Evolutionary conservation across 2,113 vertebrate species (phyloP).

Genomic region (Sitta europaea): DNA sequence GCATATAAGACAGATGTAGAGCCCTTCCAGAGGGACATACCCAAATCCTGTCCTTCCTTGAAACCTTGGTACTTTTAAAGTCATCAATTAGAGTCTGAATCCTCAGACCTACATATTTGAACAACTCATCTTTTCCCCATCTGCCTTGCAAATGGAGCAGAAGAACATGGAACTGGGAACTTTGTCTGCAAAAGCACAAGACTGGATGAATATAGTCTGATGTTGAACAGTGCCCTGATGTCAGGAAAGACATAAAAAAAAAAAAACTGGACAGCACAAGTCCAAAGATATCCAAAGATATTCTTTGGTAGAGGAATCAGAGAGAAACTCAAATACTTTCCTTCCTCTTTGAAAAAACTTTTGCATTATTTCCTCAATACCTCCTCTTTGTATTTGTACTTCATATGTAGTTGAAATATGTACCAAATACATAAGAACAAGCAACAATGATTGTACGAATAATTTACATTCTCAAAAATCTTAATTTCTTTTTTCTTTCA

Average conservation of each 20-base stretch:
- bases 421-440: background rate
- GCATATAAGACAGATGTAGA: background rate
- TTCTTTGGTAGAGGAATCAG: background rate
- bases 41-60: background rate
- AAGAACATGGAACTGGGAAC: background rate
- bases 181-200: background rate
- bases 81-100: background rate
- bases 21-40: background rate
- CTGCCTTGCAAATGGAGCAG: background rate
- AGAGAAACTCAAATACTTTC: background rate
- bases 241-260: background rate
- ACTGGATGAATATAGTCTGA: background rate
- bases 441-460: background rate
- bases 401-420: background rate
- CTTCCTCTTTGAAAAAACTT: background rate
- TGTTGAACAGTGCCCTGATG: background rate
- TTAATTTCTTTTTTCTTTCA: background rate
- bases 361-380: background rate
- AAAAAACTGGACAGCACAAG: background rate
- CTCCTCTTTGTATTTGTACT: background rate
- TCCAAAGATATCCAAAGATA: background rate
- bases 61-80: background rate
- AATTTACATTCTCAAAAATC: background rate
- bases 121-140: background rate
- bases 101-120: background rate